Percentiles rank a stretch among this genome's conserved stretches.
These are phyloP conservation scores for Crenichthys baileyi DNA, from an alignment of 2,797 vertebrate species.

Conservation along the genomic window DNA sequence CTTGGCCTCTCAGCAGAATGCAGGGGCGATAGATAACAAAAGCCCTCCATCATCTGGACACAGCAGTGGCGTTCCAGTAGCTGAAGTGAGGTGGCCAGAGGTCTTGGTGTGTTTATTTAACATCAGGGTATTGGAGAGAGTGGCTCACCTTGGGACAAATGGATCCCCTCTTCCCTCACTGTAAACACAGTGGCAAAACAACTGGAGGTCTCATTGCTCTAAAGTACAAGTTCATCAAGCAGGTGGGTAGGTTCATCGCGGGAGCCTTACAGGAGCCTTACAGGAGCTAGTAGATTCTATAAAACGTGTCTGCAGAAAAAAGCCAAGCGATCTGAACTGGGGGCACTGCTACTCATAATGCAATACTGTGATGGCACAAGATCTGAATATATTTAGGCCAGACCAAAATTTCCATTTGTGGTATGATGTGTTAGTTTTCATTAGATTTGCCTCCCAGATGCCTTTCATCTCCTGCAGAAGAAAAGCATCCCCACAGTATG, in stretches of 20 bases:
- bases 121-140: conserved; percentile 64
- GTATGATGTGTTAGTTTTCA: neutral
- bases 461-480: neutral
- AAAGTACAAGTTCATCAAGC: conserved; percentile 72
- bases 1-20: conserved; percentile 69
- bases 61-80: conserved; percentile 74
- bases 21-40: conserved; percentile 80
- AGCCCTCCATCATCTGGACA: conserved; percentile 81
- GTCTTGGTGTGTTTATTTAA: conserved; percentile 82
- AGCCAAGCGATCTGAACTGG: neutral
- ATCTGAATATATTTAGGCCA: neutral
- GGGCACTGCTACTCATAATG: neutral
- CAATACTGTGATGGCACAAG: neutral
- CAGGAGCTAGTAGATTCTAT: neutral
- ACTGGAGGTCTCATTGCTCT: conserved; percentile 68
- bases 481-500: neutral
- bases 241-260: conserved; percentile 45
- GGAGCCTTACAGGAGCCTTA: conserved; percentile 31
- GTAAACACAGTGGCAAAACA: conserved; percentile 70
- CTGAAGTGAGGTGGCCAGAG: conserved; percentile 70
- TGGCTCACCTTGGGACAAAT: conserved; percentile 78
- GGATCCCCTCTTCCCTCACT: conserved; percentile 64
- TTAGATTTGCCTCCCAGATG: neutral
- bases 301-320: neutral
- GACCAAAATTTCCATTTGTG: neutral